Evolutionary conservation across 2,797 vertebrate genomes (phyloP), one percentile per base, ranked within the genome.

Genomic region (Rhodeus uyekii): DNA sequence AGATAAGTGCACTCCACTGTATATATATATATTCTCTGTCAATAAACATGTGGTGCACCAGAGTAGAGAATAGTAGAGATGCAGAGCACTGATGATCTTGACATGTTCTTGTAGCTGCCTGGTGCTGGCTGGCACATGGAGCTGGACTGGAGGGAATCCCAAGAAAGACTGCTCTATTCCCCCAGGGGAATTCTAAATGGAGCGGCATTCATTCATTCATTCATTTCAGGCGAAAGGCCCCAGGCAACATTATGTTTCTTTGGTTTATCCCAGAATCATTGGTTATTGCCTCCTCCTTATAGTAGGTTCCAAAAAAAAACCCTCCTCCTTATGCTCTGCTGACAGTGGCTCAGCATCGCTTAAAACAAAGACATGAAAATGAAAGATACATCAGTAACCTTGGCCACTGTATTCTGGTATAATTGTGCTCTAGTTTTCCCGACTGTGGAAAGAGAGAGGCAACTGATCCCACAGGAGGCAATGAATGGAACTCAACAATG

Each of bases 191-290:
- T 86, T 88, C 81, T 86, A 78, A 88, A 86, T 80, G 67, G 53
- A 84, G 76, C 81, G 83, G 78, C 85, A 88, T 88, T 88, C 83
- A 88, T 83, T 79, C 83, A 88, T 83, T 79, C 81, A 85, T 86
- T 86, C 81, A 88, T 80, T 81, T 76, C 44, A 85, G 75, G 58
- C 81, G 55, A 76, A 76, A 80, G 67, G 87, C 85, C 87, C 79
- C 83, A 85, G 87, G 87, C 87, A 78, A 83, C 83, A 88, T 76
- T 86, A 76, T 68, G 87, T 71, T 83, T 63, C 83, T 85, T 86
- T 88, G 85, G 85, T 86, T 86, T 85, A 76, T 82, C 71, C 63
- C 75, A 82, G 67, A 69, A 81, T 83, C 75, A 83, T 36, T 84
- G 71, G 22, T 82, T 83, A 80, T 80, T 68, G 65, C 24, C 64